Base-by-base conservation (phyloP, 2,888 invertebrate species). In the Busseola fusca region DNA sequence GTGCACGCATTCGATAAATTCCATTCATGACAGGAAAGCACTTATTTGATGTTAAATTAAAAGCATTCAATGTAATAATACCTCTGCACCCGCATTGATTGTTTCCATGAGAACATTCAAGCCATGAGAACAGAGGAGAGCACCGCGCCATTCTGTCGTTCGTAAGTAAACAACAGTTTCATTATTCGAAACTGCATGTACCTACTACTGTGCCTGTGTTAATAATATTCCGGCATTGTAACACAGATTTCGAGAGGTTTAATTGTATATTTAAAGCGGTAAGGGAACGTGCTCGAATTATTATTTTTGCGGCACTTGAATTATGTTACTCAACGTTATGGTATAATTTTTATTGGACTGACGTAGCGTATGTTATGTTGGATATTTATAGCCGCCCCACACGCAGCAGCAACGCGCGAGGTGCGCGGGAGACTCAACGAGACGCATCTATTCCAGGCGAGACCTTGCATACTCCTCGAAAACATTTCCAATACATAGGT, bases 331-430 rank as follows among this genome's bases (percentile, higher is more conserved):
- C 83, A 87, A 88, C 84, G 87, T 76, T 79, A 73, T 79, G 78
- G 85, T 84, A 85, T 85, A 88, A 82, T 89, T 89, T 89, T 88
- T 89, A 90, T 87, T 86, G 88, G 88, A 88, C 90, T 91, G 88
- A 90, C 90, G 88, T 87, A 87, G 88, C 89, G 90, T 89, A 91
- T 89, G 90, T 89, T 91, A 88, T 82, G 82, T 86, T 81, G 84
- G 83, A 88, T 95, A 95, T 95, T 95, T 93, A 93, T 95, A 95
- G 91, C 87, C 87, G 91, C 94, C 95, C 94, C 95, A 95, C 95
- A 91, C 94, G 93, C 94, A 87, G 94, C 84, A 89, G 87, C 84
- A 85, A 74, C 81, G 86, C 79, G 82, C 87, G 91, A 89, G 91
- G 90, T 92, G 93, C 92, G 93, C 94, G 94, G 93, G 95, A 93